A percentile compares a stretch with the other conserved stretches of the same genome.
phyloP scores from a whole-genome alignment of 2,888 invertebrate species.

The Ischnura elegans region DNA sequence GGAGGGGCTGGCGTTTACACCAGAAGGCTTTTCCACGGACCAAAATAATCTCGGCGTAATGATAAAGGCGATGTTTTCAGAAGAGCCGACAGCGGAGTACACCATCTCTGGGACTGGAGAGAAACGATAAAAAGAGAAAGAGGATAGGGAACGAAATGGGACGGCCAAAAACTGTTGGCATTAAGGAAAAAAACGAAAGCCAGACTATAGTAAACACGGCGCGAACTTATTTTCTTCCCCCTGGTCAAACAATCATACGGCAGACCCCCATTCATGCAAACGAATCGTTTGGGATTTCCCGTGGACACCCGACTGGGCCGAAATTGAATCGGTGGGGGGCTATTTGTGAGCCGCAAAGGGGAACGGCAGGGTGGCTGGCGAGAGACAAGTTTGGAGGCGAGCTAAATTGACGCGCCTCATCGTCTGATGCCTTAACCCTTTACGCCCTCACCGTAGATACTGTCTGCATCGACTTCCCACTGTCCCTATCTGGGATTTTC shows the following conservation, averaged over 20 bases:
- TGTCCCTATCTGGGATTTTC: no score
- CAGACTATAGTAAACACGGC: background rate
- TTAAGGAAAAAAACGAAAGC: background rate
- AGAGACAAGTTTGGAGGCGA: background rate
- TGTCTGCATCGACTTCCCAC: no score
- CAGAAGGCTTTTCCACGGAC: background rate
- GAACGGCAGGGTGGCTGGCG: no score
- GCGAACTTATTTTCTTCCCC: background rate
- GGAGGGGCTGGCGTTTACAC: background rate
- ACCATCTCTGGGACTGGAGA: background rate
- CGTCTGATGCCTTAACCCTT: no score
- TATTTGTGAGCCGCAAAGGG: no score
- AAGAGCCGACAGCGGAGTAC: background rate
- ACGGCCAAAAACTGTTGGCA: background rate
- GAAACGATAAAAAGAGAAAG: background rate
- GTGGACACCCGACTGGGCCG: background rate
- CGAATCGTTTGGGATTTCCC: background rate
- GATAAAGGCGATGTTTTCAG: constrained; percentile 13
- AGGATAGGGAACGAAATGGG: background rate
- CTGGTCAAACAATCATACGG: background rate
- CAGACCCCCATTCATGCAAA: constrained; percentile 11
- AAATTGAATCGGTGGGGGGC: background rate
- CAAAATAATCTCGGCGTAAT: background rate
- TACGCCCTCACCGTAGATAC: no score
- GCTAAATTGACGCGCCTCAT: background rate